Conservation (phyloP, 2,888 invertebrate species). For the Cacoxenus indagator region DNA sequence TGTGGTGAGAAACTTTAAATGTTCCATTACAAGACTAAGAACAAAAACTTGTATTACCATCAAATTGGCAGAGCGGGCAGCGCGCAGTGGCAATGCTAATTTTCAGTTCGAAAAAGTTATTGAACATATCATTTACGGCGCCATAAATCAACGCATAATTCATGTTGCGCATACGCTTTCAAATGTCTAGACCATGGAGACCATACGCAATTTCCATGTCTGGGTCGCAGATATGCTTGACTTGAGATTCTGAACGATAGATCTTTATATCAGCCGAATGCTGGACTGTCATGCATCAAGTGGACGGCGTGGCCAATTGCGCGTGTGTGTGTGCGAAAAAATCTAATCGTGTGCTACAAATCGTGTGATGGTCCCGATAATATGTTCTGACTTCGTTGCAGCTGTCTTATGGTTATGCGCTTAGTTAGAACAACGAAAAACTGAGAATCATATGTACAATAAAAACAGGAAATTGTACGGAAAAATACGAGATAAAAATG, state of each 20-base stretch:
- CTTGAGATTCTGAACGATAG: background rate
- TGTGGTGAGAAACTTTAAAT: background rate
- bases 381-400: too few species aligned
- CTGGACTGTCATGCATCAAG: slow-evolving; percentile 31
- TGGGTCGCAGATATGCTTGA: background rate
- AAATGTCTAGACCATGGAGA: background rate
- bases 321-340: background rate
- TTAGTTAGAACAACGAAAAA: too few species aligned
- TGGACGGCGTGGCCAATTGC: too few species aligned
- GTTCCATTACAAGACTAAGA: background rate
- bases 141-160: slow-evolving; percentile 31
- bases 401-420: too few species aligned
- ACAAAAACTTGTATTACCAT: background rate
- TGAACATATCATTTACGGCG: slow-evolving; percentile 24
- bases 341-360: background rate
- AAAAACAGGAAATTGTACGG: too few species aligned
- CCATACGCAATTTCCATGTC: background rate
- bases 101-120: slow-evolving; percentile 24
- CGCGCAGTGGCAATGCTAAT: slow-evolving; percentile 1
- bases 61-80: background rate
- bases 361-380: too few species aligned
- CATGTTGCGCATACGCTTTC: slow-evolving; percentile 27
- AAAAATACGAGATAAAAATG: too few species aligned
- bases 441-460: too few species aligned
- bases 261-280: slow-evolving; percentile 1